Conservation (phyloP, 2,113 vertebrate genomes). For the Brachyhypopomus occidentalis region DNA sequence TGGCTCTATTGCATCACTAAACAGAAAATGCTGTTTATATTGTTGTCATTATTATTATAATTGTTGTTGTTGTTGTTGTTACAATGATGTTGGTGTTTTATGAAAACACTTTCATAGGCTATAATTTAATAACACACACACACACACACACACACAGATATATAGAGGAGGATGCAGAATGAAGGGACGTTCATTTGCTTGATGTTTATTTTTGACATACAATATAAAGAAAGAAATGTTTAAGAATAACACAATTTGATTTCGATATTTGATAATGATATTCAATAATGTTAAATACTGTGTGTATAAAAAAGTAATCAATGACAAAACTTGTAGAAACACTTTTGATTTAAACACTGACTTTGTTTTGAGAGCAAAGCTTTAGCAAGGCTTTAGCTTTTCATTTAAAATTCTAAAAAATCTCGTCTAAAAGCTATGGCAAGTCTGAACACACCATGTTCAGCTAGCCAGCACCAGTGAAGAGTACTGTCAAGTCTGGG, state of each 20-base stretch:
- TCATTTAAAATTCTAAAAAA: neutral
- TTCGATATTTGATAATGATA: slow-evolving; percentile 40
- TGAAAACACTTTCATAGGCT: too few species aligned
- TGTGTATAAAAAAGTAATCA: slow-evolving; percentile 53
- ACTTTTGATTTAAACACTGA: slow-evolving; percentile 60
- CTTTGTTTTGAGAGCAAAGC: slow-evolving; percentile 48
- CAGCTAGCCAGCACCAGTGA: slow-evolving; percentile 58
- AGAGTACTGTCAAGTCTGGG: slow-evolving; percentile 38
- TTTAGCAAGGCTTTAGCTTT: slow-evolving; percentile 1
- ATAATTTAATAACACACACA: neutral
- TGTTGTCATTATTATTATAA: neutral
- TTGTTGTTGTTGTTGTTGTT: neutral
- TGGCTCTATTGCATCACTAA: neutral
- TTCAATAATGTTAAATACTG: slow-evolving; percentile 59
- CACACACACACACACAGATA: slow-evolving; percentile 4
- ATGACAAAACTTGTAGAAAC: slow-evolving; percentile 48
- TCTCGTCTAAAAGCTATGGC: slow-evolving; percentile 33
- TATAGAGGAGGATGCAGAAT: neutral
- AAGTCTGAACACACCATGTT: slow-evolving; percentile 45
- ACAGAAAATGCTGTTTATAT: neutral
- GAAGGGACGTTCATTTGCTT: neutral
- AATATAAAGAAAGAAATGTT: slow-evolving; percentile 43
- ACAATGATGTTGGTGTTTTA: neutral
- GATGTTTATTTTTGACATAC: slow-evolving; percentile 43
- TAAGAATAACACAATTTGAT: slow-evolving; percentile 44